Evolutionary conservation across 2,888 invertebrate genomes (phyloP).

Genomic region (Phaedon cochleariae): DNA sequence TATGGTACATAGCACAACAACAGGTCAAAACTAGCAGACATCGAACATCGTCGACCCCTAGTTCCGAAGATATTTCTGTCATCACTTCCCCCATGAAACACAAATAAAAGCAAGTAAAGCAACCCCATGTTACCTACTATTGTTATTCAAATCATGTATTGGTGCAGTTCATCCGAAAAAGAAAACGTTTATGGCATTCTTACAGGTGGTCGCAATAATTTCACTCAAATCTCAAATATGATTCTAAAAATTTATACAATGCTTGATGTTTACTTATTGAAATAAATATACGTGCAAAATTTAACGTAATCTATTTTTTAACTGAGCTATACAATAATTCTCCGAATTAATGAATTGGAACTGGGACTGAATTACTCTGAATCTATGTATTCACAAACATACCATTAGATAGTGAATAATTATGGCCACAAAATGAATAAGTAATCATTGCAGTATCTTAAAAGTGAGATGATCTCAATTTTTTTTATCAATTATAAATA

Average conservation of each 20-base stretch:
- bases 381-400: too few relatives aligned
- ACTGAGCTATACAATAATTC: too few relatives aligned
- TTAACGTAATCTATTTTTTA: too few relatives aligned
- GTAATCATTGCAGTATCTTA: too few relatives aligned
- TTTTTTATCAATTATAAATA: too few relatives aligned
- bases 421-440: too few relatives aligned
- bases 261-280: too few relatives aligned
- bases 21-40: conserved; percentile 5
- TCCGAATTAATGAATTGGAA: too few relatives aligned
- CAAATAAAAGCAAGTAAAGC: conserved; percentile 21
- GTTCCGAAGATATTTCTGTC: conserved; percentile 20
- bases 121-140: conserved; percentile 18
- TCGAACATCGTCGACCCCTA: conserved; percentile 16
- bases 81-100: conserved; percentile 12
- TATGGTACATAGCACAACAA: conserved; percentile 12
- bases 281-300: too few relatives aligned
- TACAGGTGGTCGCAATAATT: conserved; percentile 12
- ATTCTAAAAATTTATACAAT: not conserved
- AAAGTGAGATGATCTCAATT: too few relatives aligned
- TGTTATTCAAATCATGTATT: conserved; percentile 25
- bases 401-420: too few relatives aligned
- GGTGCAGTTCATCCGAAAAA: conserved; percentile 8
- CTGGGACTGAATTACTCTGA: too few relatives aligned
- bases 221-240: not conserved
- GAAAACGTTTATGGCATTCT: conserved; percentile 12